These are phyloP conservation scores for Podocnemis expansa DNA, from an alignment of 2,113 vertebrate genomes.

Conservation along the genomic window DNA sequence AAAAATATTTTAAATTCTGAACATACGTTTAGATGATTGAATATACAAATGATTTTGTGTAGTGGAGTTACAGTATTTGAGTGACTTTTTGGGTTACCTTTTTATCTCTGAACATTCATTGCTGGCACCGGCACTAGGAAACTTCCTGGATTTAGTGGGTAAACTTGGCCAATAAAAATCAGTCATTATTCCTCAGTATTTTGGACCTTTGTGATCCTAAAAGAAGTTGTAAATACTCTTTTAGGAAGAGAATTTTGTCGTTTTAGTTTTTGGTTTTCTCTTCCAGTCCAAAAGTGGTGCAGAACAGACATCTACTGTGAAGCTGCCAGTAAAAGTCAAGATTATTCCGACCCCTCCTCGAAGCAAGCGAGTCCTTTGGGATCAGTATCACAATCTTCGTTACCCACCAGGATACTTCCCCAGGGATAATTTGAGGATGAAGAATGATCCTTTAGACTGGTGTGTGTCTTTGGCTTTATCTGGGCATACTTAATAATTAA, in stretches of 20 bases:
- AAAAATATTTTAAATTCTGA: background rate
- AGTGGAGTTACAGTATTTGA: background rate
- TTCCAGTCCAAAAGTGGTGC: conserved; percentile 86
- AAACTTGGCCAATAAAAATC: background rate
- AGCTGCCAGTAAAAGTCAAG: conserved; percentile 96
- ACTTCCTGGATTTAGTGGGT: background rate
- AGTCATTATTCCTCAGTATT: background rate
- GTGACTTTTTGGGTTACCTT: background rate
- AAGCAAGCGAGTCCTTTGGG: conserved; percentile 95
- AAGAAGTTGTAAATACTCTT: background rate
- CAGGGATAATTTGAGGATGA: conserved; percentile 97
- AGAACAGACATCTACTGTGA: conserved; percentile 93
- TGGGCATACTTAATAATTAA: background rate
- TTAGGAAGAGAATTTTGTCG: conserved; percentile 1
- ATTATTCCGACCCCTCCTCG: conserved; percentile 95
- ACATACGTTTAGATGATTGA: background rate
- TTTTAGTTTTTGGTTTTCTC: conserved; percentile 15
- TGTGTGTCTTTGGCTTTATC: conserved; percentile 68
- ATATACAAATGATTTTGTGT: background rate
- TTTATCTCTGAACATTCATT: background rate
- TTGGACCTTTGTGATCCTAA: background rate
- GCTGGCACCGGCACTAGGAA: background rate
- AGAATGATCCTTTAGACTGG: conserved; percentile 98
- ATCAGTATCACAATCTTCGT: conserved; percentile 98
- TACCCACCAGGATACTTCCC: conserved; percentile 98